Evolutionary conservation across 2,888 invertebrate genomes (phyloP), one percentile per base, ranked within the genome.

Genomic region (Cataglyphis albicans): DNA sequence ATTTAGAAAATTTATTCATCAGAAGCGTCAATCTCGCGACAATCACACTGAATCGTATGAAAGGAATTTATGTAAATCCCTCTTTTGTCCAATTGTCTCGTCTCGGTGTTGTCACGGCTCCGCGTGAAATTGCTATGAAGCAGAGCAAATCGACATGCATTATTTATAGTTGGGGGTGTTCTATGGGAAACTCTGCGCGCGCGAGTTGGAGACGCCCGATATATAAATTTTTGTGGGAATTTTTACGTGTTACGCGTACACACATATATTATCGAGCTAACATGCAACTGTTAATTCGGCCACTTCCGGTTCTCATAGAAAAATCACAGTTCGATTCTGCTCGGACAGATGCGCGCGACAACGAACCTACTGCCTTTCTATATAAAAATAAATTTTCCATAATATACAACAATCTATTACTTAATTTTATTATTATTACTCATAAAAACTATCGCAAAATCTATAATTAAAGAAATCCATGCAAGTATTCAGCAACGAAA

Each of bases 181-280:
- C 81, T 80, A 85, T 87, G 87, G 87, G 91, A 91, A 91, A 91
- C 72, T 88, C 70, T 25, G 88, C 44, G 29, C 44, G 38, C 59
- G 57, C 75, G 76, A 74, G 21, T 29, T 65, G 32, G 18, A 73
- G 21, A 41, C 38, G 61, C 10, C 63, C 57, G 63, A 38, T 70
- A 65, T 70, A 65, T 44, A 52, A 65, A 32, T 70, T 81, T 80
- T 64, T 29, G 75, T 83, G 85, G 75, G 83, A 85, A 83, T 83
- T 75, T 65, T 70, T 41, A 32, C 52, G 25, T 15, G 25, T 55
- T 52, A 44, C 57, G 12, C 38, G 75, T 72, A 83, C 75, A 38
- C 70, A 81, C 83, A 75, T 81, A 83, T 61, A 83, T 85, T 70
- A 81, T n/a, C 12, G 55, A 21, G 25, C 41, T 48, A 64, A 76